Evolutionary conservation across 2,888 invertebrate genomes (phyloP), one percentile per base, ranked within the genome.

Genomic region (Antheraea yamamai): DNA sequence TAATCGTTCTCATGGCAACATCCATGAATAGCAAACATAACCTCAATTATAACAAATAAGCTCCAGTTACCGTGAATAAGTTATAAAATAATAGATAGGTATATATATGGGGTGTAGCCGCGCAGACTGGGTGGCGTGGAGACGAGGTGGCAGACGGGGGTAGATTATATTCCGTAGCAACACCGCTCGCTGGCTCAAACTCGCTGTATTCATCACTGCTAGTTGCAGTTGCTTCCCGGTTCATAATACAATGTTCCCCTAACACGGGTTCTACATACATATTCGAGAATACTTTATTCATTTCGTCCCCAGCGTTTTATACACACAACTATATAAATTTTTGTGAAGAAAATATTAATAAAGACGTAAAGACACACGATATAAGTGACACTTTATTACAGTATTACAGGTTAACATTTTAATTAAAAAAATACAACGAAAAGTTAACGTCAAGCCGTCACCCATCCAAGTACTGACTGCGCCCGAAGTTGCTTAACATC

Each of bases 111-210:
- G 81, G 79, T 83, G 81, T 77, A 78, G 79, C 77, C 75, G 77
- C 75, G 75, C 78, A 76, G 79, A 85, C 79, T 80, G 81, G 82
- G 79, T 74, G 83, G 79, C 78, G 80, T 81, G 86, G 82, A 70
- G 82, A 78, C 71, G 61, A 23, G 23, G 61, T 12, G 23, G 23
- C 61, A 92, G 93, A 92, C 92, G 84, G 92, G 91, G 92, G 92
- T 88, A 93, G 93, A 94, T 94, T 94, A 92, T 92, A 94, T 94
- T 93, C 93, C 91, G 91, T 90, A 89, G 90, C 88, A 85, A 88
- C 88, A 88, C 88, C 85, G 85, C 89, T 86, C 84, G 85, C 84
- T 85, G 90, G 89, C 88, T 88, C 88, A 82, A 88, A 89, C 89
- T 87, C 85, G 87, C 88, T 87, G 88, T 93, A 91, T 92, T 93